Evolutionary conservation across 2,888 invertebrate species (phyloP).

Genomic region (Lypha dubia): DNA sequence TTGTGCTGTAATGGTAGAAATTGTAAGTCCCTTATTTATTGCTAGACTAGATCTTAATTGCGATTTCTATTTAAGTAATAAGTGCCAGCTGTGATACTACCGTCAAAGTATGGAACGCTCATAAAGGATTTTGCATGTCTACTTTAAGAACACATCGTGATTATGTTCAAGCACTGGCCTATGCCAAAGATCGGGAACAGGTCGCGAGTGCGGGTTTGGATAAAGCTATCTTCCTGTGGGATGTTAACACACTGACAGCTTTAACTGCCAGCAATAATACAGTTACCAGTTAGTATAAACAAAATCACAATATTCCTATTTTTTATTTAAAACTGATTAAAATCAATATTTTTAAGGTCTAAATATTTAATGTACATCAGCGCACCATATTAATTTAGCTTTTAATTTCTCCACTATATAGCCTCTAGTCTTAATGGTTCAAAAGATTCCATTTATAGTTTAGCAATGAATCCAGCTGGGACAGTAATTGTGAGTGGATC

Average conservation of each 20-base stretch:
- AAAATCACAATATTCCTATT: too few relatives aligned
- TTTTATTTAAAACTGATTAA: too few relatives aligned
- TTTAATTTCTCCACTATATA: constrained; percentile 79
- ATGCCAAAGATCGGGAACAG: constrained; percentile 97
- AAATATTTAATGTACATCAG: constrained; percentile 81
- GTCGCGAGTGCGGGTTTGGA: constrained; percentile 98
- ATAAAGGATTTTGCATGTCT: constrained; percentile 99
- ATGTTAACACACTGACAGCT: constrained; percentile 98
- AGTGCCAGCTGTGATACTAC: constrained; percentile 99
- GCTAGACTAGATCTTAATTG: not conserved
- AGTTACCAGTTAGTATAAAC: constrained; percentile 91
- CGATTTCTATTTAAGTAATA: constrained; percentile 88
- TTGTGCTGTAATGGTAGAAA: constrained; percentile 98
- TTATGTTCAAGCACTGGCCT: constrained; percentile 98
- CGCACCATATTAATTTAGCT: constrained; percentile 85
- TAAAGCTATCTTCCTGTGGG: constrained; percentile 98
- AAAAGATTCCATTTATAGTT: constrained; percentile 98
- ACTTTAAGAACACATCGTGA: constrained; percentile 98
- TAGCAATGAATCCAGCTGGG: constrained; percentile 98
- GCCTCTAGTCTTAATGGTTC: constrained; percentile 98
- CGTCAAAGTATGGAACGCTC: constrained; percentile 99
- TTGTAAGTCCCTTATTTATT: constrained; percentile 84
- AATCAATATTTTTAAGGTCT: too few relatives aligned
- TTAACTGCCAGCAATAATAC: constrained; percentile 99
- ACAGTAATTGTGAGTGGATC: constrained; percentile 98